Conservation (phyloP, 92 coral and sea anemone species). For the Palythoa grandis region DNA sequence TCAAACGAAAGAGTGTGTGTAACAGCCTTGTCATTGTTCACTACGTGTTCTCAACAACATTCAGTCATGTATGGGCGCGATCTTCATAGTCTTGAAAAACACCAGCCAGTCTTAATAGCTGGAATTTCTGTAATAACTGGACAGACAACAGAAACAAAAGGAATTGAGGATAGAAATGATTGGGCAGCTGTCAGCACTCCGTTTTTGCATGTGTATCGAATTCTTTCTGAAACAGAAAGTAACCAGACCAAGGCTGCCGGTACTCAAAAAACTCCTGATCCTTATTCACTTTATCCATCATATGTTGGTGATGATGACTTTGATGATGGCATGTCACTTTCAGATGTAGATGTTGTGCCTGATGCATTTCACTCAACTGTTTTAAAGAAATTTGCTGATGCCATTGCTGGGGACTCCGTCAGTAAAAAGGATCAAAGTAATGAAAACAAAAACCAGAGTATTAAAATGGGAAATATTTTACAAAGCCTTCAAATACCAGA, state of each 20-base stretch:
- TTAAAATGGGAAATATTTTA: slow-evolving; percentile 63
- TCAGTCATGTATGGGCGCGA: slow-evolving; percentile 41
- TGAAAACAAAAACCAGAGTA: slow-evolving; percentile 41
- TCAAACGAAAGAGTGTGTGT: background rate
- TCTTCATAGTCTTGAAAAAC: slow-evolving; percentile 43
- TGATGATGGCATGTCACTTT: slow-evolving; percentile 49
- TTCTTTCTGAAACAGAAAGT: slow-evolving; percentile 61
- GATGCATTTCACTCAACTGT: slow-evolving; percentile 78
- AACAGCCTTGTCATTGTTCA: slow-evolving; percentile 31
- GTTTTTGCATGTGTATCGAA: slow-evolving; percentile 63
- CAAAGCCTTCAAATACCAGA: slow-evolving; percentile 75
- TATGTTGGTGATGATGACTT: slow-evolving; percentile 59
- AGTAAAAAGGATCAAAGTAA: slow-evolving; percentile 46
- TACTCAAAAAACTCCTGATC: slow-evolving; percentile 51
- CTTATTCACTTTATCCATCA: slow-evolving; percentile 46
- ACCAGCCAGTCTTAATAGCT: slow-evolving; percentile 75
- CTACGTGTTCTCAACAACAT: slow-evolving; percentile 39
- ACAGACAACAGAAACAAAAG: background rate
- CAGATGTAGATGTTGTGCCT: slow-evolving; percentile 47
- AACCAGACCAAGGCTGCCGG: slow-evolving; percentile 41
- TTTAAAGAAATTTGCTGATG: slow-evolving; percentile 84
- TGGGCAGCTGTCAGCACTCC: slow-evolving; percentile 30
- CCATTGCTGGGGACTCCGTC: slow-evolving; percentile 65
- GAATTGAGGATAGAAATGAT: background rate
- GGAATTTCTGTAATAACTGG: slow-evolving; percentile 40